Evolutionary conservation across 1,140 invertebrate species (phyloP).

Genomic region (Temnothorax longispinosus): DNA sequence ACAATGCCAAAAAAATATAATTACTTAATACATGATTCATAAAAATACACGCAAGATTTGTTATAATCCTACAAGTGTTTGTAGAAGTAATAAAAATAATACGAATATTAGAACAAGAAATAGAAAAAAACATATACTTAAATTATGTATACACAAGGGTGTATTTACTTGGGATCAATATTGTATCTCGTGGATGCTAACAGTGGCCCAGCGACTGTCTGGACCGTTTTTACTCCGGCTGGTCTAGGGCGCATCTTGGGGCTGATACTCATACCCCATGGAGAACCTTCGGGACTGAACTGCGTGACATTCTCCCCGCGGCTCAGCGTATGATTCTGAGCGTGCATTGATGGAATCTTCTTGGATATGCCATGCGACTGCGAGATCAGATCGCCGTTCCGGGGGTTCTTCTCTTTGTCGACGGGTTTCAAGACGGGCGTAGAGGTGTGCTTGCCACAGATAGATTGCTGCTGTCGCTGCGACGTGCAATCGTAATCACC

Average conservation of each 20-base stretch:
- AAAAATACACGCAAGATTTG: background rate
- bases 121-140: background rate
- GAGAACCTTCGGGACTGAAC: constrained; percentile 75
- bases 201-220: constrained; percentile 81
- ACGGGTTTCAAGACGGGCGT: constrained; percentile 71
- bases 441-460: constrained; percentile 69
- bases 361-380: background rate
- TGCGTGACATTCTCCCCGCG: constrained; percentile 68
- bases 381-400: constrained; percentile 67
- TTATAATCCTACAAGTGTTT: background rate
- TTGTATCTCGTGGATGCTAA: constrained; percentile 83
- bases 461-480: background rate
- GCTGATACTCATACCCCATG: constrained; percentile 78
- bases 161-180: constrained; percentile 82
- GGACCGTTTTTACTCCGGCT: constrained; percentile 77
- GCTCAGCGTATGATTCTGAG: constrained; percentile 56
- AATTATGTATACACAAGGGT: background rate
- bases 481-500: background rate
- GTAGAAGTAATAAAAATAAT: background rate
- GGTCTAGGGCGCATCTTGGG: constrained; percentile 77
- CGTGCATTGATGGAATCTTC: constrained; percentile 29
- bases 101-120: background rate
- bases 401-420: constrained; percentile 59
- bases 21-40: background rate
- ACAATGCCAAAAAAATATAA: background rate